Conservation (phyloP, 92 coral and sea anemone species). For the Palythoa grandis region DNA sequence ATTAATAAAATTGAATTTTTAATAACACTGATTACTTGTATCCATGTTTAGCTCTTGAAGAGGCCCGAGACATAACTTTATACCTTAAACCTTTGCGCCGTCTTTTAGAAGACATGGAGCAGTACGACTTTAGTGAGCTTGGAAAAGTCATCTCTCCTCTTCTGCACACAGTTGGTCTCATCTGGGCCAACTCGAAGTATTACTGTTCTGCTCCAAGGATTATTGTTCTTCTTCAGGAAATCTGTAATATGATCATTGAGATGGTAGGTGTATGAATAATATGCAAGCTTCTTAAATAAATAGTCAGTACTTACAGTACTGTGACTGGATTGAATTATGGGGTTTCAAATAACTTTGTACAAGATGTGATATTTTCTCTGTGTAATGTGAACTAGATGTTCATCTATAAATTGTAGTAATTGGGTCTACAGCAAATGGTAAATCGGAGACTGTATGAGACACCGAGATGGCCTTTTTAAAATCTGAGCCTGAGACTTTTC, state of each 20-base stretch:
- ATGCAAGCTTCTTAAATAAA: too few relatives aligned
- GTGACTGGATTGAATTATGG: too few relatives aligned
- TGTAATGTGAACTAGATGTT: too few relatives aligned
- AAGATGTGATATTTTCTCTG: too few relatives aligned
- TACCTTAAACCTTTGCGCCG: conserved; percentile 94
- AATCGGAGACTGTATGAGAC: too few relatives aligned
- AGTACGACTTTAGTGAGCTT: conserved; percentile 95
- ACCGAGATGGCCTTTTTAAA: too few relatives aligned
- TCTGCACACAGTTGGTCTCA: conserved; percentile 88
- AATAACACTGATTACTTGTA: neutral
- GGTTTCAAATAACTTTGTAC: too few relatives aligned
- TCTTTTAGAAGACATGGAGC: conserved; percentile 96
- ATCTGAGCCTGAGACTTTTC: too few relatives aligned
- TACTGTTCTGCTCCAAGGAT: conserved; percentile 96
- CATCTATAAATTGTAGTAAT: too few relatives aligned
- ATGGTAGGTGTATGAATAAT: conserved; percentile 66
- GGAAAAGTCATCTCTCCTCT: conserved; percentile 91
- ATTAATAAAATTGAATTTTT: neutral
- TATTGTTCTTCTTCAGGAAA: conserved; percentile 93
- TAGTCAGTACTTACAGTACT: too few relatives aligned
- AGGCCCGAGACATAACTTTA: conserved; percentile 92
- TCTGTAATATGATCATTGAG: conserved; percentile 97
- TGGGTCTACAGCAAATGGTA: too few relatives aligned
- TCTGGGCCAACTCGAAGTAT: conserved; percentile 97
- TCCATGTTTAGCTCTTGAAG: conserved; percentile 78